Percentiles rank a stretch among this genome's conserved stretches.
These are phyloP conservation scores for Zaprionus lachaisei DNA, from an alignment of 1,140 invertebrate species.

Conservation along the genomic window DNA sequence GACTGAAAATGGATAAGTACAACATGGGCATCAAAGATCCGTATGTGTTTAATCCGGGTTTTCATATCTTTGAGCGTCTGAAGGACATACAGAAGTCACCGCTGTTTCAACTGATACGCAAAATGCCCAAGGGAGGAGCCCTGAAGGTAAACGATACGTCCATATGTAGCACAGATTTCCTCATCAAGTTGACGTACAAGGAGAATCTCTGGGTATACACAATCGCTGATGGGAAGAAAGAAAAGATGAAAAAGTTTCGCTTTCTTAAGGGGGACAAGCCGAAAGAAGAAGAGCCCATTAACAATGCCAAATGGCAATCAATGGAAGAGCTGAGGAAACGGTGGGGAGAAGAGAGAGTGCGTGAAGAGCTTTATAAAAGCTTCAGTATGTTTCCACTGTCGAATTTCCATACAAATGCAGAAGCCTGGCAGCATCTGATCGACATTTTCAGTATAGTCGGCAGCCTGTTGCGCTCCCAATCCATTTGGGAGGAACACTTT, in stretches of 20 bases:
- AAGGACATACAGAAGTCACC: conserved; percentile 86
- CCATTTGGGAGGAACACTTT: conserved; percentile 89
- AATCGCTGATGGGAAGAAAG: conserved; percentile 30
- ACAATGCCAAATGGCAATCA: conserved; percentile 86
- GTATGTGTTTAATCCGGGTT: conserved; percentile 51
- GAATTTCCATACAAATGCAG: conserved; percentile 86
- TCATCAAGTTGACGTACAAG: conserved; percentile 52
- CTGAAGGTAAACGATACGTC: conserved; percentile 90
- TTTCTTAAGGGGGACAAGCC: conserved; percentile 84
- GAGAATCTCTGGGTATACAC: conserved; percentile 62
- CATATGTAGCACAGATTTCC: conserved; percentile 87
- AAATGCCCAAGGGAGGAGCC: conserved; percentile 89
- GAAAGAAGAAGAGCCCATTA: not conserved
- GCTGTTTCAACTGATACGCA: conserved; percentile 88
- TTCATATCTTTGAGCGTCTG: conserved; percentile 88
- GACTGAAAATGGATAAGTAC: conserved; percentile 53
- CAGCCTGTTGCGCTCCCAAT: conserved; percentile 88
- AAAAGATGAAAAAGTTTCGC: conserved; percentile 65
- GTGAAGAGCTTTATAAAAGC: conserved; percentile 14
- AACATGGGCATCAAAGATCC: conserved; percentile 56
- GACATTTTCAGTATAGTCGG: conserved; percentile 87
- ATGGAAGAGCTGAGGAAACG: conserved; percentile 85
- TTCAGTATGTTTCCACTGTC: conserved; percentile 56
- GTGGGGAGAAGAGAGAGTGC: conserved; percentile 36
- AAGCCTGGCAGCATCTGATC: conserved; percentile 89